These are phyloP conservation scores for Wiebesia pumilae DNA, from an alignment of 1,140 invertebrate species.

Conservation along the genomic window DNA sequence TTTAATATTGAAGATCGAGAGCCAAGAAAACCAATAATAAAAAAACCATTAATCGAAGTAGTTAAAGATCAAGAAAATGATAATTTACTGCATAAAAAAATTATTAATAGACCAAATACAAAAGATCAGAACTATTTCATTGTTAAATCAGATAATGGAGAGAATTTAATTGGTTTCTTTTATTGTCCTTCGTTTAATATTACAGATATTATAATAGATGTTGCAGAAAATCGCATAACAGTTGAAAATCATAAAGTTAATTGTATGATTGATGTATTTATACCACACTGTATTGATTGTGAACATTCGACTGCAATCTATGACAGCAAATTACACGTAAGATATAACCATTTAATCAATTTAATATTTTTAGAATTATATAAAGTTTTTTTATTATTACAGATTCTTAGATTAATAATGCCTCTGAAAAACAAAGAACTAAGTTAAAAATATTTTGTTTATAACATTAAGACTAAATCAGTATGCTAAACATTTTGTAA, in stretches of 20 bases:
- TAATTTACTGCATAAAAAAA: slow-evolving; percentile 72
- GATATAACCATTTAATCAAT: slow-evolving; percentile 40
- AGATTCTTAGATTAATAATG: slow-evolving; percentile 68
- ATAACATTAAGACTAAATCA: too few relatives aligned
- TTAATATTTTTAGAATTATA: slow-evolving; percentile 34
- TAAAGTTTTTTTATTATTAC: slow-evolving; percentile 56
- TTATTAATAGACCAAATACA: not conserved
- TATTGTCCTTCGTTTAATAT: slow-evolving; percentile 76
- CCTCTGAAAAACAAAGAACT: slow-evolving; percentile 45
- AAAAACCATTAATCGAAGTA: slow-evolving; percentile 77
- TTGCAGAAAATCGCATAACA: slow-evolving; percentile 84
- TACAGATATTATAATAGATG: slow-evolving; percentile 78
- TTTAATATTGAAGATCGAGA: slow-evolving; percentile 84
- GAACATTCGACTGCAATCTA: slow-evolving; percentile 78
- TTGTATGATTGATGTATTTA: slow-evolving; percentile 81
- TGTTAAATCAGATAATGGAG: slow-evolving; percentile 45
- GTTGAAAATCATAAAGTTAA: slow-evolving; percentile 77
- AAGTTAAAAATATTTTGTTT: slow-evolving; percentile 23
- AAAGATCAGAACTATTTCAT: slow-evolving; percentile 43
- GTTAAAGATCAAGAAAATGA: slow-evolving; percentile 59
- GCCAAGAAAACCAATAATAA: slow-evolving; percentile 68
- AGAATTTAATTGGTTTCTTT: slow-evolving; percentile 54
- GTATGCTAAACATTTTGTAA: not conserved
- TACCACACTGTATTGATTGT: slow-evolving; percentile 79
- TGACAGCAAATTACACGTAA: slow-evolving; percentile 78